A percentile compares a stretch with the other conserved stretches of the same genome.
Conservation (phyloP, 2,888 invertebrate genomes). For the Andrena bicolor region DNA sequence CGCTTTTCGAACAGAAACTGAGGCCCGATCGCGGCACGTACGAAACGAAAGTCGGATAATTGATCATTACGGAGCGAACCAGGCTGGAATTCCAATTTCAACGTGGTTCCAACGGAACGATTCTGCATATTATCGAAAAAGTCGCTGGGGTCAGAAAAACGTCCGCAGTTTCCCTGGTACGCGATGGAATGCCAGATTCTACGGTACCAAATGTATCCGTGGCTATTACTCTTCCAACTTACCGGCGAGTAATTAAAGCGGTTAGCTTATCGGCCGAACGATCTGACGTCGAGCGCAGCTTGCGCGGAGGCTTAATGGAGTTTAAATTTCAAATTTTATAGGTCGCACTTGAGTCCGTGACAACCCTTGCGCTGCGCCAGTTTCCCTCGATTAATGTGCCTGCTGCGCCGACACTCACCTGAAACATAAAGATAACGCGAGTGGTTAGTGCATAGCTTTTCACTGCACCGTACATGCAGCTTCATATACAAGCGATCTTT, state of each 20-base stretch:
- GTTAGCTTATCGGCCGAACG: constrained; percentile 66
- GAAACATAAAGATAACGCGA: constrained; percentile 64
- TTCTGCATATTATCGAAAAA: constrained; percentile 26
- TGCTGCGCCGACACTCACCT: constrained; percentile 63
- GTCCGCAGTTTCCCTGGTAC: constrained; percentile 13
- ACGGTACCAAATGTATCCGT: constrained; percentile 21
- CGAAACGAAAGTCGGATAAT: constrained; percentile 4
- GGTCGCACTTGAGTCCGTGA: constrained; percentile 49
- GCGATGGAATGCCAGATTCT: constrained; percentile 38
- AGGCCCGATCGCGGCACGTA: too few relatives aligned
- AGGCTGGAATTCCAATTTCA: neutral
- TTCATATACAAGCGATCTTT: neutral
- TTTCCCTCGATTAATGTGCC: constrained; percentile 28
- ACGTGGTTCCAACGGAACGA: neutral
- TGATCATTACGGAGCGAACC: neutral
- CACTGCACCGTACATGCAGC: neutral
- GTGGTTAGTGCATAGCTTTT: constrained; percentile 32
- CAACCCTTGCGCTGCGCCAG: neutral
- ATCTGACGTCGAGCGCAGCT: constrained; percentile 61
- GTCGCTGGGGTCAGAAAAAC: neutral
- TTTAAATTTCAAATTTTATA: constrained; percentile 61
- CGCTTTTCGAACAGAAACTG: neutral
- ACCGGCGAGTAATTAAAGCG: constrained; percentile 71
- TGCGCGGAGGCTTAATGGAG: constrained; percentile 62
- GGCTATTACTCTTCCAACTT: constrained; percentile 56